These are phyloP conservation scores for Drosophila kohkoa DNA, from an alignment of 1,140 invertebrate species.

Conservation along the genomic window DNA sequence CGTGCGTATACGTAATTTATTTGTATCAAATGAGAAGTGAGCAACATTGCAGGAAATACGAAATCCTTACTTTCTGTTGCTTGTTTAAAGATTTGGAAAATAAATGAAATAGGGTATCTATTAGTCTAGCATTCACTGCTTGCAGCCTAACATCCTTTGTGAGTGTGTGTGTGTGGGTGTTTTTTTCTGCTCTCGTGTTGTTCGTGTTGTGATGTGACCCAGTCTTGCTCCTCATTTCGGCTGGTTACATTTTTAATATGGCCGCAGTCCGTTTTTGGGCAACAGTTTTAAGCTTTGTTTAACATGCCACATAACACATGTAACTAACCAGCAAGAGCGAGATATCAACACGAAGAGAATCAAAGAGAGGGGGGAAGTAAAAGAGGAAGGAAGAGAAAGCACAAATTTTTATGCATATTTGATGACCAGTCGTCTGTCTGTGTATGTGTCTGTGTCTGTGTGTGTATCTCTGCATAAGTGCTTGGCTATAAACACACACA, in stretches of 20 bases:
- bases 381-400: conserved; percentile 1
- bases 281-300: conserved; percentile 46
- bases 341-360: not conserved
- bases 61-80: too few relatives aligned
- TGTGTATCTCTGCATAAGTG: conserved; percentile 17
- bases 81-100: too few relatives aligned
- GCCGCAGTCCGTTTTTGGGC: conserved; percentile 37
- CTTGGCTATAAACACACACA: conserved; percentile 8
- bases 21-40: too few relatives aligned
- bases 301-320: conserved; percentile 48
- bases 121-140: not conserved
- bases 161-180: not conserved
- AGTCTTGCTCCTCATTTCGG: conserved; percentile 11
- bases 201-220: not conserved
- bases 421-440: conserved; percentile 27
- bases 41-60: too few relatives aligned
- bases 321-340: conserved; percentile 13
- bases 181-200: too few relatives aligned
- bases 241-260: conserved; percentile 48
- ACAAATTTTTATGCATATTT: conserved; percentile 56
- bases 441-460: conserved; percentile 13
- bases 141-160: not conserved
- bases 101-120: not conserved
- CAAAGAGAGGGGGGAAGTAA: too few relatives aligned
- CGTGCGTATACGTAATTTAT: too few relatives aligned